phyloP scores from a whole-genome alignment of 2,113 vertebrate genomes.

The Erinaceus europaeus region DNA sequence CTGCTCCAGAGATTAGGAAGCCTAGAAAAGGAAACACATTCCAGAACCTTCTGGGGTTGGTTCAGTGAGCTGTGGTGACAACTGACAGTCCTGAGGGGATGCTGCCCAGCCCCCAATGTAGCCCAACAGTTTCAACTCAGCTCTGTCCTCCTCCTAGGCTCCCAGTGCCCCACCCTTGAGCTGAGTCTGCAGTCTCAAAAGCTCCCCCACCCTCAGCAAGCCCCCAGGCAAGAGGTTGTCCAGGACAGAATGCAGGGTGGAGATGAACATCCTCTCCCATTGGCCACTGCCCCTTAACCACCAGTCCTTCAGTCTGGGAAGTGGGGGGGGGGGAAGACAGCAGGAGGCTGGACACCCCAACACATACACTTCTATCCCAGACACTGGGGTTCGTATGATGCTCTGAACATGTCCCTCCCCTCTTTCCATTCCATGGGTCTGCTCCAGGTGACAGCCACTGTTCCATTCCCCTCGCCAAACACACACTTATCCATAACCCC shows the following conservation, averaged over 20 bases:
- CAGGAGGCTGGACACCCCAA: too few relatives aligned
- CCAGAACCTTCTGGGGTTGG: background rate
- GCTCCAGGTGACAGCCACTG: rapidly evolving
- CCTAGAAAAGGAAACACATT: background rate
- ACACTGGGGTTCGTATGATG: too few relatives aligned
- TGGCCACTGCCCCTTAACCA: too few relatives aligned
- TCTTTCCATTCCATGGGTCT: background rate
- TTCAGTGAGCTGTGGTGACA: too few relatives aligned
- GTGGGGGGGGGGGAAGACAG: rapidly evolving
- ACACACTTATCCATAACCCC: rapidly evolving
- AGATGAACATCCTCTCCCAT: too few relatives aligned
- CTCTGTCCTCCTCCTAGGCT: background rate
- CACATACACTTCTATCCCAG: too few relatives aligned
- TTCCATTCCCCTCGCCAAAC: rapidly evolving
- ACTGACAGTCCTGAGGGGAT: rapidly evolving
- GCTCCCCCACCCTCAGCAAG: background rate
- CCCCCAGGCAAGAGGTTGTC: background rate
- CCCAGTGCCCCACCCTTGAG: rapidly evolving
- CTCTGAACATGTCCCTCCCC: too few relatives aligned
- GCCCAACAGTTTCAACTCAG: too few relatives aligned
- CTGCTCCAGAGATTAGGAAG: background rate
- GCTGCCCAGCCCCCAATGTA: background rate
- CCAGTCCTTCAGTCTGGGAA: background rate
- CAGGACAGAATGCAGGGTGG: too few relatives aligned
- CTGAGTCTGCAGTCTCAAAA: rapidly evolving